Base-by-base conservation (phyloP, 1,140 invertebrate genomes). In the Medauroidea extradentata region DNA sequence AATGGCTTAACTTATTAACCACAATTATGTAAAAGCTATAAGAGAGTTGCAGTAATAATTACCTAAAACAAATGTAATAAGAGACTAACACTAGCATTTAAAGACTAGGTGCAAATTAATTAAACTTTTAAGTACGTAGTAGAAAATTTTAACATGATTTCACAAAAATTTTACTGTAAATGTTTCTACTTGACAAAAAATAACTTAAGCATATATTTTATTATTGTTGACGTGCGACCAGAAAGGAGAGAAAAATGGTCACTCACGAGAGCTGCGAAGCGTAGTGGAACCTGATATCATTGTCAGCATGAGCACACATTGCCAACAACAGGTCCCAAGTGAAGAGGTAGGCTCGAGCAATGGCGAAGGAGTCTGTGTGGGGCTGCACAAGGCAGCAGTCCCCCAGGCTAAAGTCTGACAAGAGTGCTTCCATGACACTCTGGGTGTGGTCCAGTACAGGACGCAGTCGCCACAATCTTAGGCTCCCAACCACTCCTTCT, bases 281-380 rank as follows among this genome's bases (percentile, higher is more conserved):
- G 68, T 89, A 89, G 46, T 87, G 79, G 65, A 83, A 85, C 16
- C 85, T 76, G 61, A 91, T 73, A 74, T 88, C 82, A 21, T 83
- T 79, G 57, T 83, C 76, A 14, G 87, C 83, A 59, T 80, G 74
- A 53, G 81, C 79, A 67, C 89, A 87, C 49, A 89, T 81, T 25
- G 82, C 74, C n/a, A 93, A 69, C 11, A 91, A 68, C 43, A 87
- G 77, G 65, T 82, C 80, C 91, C 91, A 94, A 3, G 84, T 69
- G 1, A 92, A 70, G 29, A 93, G 73, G 73, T 91, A 93, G 18
- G 79, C 84, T 46, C 83, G 67, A 1, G 80, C 80, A 51, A 80
- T 83, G 13, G 76, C 80, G 55, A 83, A 85, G 4, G 82, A 78
- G 60, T 86, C 83, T 1, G 83, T 84, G 59, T 78, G 77, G 3